phyloP scores from a whole-genome alignment of 2,113 vertebrate species.

The Emydura subglobosa region DNA sequence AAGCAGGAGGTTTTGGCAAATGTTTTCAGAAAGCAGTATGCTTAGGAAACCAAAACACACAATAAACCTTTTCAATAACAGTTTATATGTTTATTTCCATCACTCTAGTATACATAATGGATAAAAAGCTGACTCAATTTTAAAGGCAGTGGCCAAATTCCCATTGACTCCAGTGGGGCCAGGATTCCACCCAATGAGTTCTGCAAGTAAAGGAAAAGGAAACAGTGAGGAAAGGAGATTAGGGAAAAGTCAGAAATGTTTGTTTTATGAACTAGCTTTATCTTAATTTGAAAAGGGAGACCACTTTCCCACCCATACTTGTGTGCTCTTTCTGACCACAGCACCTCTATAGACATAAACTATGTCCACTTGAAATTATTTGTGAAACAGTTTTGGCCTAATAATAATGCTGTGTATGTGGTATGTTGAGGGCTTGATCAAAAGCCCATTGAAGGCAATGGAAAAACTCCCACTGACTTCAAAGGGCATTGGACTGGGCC shows the following conservation, averaged over 20 bases:
- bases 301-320: neutral
- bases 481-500: neutral
- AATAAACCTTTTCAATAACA: neutral
- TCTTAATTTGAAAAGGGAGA: conserved; percentile 4
- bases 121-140: neutral
- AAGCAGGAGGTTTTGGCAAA: neutral
- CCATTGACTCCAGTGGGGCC: neutral
- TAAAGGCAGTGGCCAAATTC: neutral
- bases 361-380: neutral
- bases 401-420: neutral
- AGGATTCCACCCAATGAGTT: fast-evolving
- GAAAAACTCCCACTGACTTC: neutral
- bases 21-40: neutral
- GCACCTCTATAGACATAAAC: neutral
- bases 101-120: neutral
- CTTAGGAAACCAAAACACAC: neutral
- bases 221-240: neutral
- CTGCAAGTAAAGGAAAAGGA: neutral
- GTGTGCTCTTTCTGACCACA: neutral
- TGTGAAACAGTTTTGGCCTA: neutral
- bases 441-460: neutral
- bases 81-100: neutral
- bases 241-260: neutral
- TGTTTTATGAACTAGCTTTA: neutral
- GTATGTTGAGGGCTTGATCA: neutral